Conservation (phyloP, 2,797 vertebrate species). For the Diglossa cyanea region DNA sequence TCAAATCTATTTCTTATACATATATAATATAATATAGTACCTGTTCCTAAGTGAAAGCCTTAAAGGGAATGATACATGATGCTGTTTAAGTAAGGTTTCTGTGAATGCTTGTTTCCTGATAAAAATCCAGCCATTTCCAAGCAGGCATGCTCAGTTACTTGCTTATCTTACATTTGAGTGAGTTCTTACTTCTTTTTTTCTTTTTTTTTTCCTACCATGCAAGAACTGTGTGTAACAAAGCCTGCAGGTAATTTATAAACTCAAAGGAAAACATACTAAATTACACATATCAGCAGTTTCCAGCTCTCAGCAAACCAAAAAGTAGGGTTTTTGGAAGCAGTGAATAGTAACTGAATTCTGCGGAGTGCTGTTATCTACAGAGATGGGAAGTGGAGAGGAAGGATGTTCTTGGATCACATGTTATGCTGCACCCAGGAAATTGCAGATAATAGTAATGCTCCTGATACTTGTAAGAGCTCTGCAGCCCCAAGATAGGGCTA, state of each 20-base stretch:
- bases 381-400: slow-evolving; percentile 8
- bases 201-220: rapidly evolving
- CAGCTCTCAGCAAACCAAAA: background rate
- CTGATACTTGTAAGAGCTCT: background rate
- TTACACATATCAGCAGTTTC: background rate
- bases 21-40: background rate
- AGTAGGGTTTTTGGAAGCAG: background rate
- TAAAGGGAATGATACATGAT: background rate
- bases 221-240: background rate
- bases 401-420: background rate
- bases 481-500: background rate
- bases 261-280: background rate
- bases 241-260: background rate
- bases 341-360: background rate
- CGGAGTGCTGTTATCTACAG: background rate
- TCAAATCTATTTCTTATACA: background rate
- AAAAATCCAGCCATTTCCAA: background rate
- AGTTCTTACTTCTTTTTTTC: background rate
- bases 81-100: background rate
- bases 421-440: background rate
- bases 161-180: background rate
- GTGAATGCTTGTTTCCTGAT: background rate
- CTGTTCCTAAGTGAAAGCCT: background rate
- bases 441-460: background rate
- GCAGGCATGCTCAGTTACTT: background rate